These are phyloP conservation scores for Copidosoma floridanum DNA, from an alignment of 1,140 invertebrate species.

Conservation along the genomic window DNA sequence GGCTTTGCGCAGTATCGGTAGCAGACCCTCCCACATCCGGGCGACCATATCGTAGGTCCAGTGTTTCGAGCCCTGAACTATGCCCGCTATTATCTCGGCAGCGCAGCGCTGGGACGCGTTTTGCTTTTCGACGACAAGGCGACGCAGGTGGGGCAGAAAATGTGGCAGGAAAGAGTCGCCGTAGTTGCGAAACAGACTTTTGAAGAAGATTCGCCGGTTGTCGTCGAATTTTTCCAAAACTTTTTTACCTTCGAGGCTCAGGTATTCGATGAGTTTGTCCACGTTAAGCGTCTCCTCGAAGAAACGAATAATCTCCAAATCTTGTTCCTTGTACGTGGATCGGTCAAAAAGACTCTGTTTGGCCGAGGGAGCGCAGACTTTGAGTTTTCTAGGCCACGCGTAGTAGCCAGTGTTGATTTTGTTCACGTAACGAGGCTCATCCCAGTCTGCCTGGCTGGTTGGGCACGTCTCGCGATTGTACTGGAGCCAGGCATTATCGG, in stretches of 20 bases:
- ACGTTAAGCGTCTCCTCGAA: constrained; percentile 71
- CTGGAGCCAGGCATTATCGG: constrained; percentile 74
- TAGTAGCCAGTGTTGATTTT: constrained; percentile 76
- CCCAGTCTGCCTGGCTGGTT: constrained; percentile 70
- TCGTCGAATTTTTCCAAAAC: constrained; percentile 77
- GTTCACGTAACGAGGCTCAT: constrained; percentile 67
- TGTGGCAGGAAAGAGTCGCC: constrained; percentile 65
- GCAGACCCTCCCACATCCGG: constrained; percentile 60
- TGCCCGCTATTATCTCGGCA: constrained; percentile 75
- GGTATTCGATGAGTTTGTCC: constrained; percentile 69
- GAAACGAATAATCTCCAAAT: constrained; percentile 55
- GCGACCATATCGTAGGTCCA: constrained; percentile 71
- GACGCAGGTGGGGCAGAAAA: constrained; percentile 67
- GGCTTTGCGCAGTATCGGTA: constrained; percentile 62
- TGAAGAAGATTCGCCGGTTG: constrained; percentile 69
- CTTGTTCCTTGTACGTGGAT: background rate
- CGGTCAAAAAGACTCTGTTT: constrained; percentile 64
- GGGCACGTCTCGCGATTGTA: constrained; percentile 63
- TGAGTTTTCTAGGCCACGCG: constrained; percentile 71
- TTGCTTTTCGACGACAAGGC: constrained; percentile 66
- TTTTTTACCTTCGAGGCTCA: constrained; percentile 84
- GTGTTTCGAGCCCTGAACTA: constrained; percentile 79
- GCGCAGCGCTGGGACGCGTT: constrained; percentile 82
- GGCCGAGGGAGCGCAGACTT: constrained; percentile 63
- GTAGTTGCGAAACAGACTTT: constrained; percentile 77